Conservation (phyloP, 1,140 invertebrate genomes). For the Hylaeus anthracinus region DNA sequence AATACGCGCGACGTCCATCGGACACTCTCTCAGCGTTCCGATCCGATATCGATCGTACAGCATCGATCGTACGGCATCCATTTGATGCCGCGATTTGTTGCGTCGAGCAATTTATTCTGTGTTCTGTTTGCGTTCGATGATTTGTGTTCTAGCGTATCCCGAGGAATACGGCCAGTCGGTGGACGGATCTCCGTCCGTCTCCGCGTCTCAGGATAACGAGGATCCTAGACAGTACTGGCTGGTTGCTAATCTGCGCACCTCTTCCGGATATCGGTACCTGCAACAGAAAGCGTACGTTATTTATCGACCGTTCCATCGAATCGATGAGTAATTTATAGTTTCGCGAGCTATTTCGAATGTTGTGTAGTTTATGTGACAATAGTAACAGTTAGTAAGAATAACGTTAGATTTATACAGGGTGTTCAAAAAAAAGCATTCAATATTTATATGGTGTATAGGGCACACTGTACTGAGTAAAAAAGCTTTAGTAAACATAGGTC, state of each 20-base stretch:
- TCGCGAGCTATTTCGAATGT: too few relatives aligned
- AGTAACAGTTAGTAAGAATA: too few relatives aligned
- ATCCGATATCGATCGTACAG: neutral
- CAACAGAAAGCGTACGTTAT: conserved; percentile 43
- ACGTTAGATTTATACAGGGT: too few relatives aligned
- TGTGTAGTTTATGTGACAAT: too few relatives aligned
- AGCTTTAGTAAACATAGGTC: too few relatives aligned
- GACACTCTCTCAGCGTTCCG: neutral
- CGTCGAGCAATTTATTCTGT: neutral
- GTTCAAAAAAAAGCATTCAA: too few relatives aligned
- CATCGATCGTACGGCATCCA: neutral
- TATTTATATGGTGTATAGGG: too few relatives aligned
- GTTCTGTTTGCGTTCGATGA: neutral
- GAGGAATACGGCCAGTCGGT: neutral
- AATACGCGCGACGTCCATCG: neutral
- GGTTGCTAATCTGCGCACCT: conserved; percentile 26
- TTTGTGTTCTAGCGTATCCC: neutral
- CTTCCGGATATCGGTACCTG: conserved; percentile 63
- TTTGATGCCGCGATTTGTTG: neutral
- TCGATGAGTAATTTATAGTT: too few relatives aligned
- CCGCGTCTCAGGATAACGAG: conserved; percentile 20
- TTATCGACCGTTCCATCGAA: too few relatives aligned
- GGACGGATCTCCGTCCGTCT: neutral
- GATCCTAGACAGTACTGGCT: conserved; percentile 33
- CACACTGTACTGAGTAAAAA: too few relatives aligned